Conservation (phyloP, 2,888 invertebrate species). For the Teleogryllus oceanicus region DNA sequence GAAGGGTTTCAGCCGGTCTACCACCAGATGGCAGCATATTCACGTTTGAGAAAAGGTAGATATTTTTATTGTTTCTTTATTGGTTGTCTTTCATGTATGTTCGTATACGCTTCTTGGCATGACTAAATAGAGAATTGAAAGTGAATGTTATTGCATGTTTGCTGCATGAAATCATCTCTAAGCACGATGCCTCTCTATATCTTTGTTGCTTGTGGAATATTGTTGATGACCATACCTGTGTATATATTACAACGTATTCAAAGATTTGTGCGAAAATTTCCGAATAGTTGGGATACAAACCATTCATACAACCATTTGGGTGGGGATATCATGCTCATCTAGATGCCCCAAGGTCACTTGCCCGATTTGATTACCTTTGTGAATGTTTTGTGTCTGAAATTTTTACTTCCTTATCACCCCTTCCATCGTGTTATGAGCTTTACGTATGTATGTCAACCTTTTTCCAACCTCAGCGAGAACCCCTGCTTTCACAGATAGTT, state of each 20-base stretch:
- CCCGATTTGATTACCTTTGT: neutral
- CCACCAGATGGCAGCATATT: neutral
- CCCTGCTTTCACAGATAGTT: too few species aligned
- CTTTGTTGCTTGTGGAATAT: neutral
- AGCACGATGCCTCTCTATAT: neutral
- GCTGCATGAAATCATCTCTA: neutral
- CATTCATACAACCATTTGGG: neutral
- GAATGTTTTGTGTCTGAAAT: neutral
- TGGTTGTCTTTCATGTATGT: too few species aligned
- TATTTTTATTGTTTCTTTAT: neutral
- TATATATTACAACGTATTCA: neutral
- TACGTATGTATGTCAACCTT: neutral
- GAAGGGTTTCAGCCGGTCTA: neutral
- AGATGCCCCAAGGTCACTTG: neutral
- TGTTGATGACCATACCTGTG: slow-evolving; percentile 7
- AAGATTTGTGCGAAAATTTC: neutral
- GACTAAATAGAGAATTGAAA: too few species aligned
- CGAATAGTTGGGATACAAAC: neutral
- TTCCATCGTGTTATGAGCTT: neutral
- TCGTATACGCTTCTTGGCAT: too few species aligned
- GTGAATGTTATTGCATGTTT: neutral
- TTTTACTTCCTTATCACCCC: neutral
- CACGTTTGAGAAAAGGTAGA: slow-evolving; percentile 1
- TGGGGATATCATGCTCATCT: neutral
- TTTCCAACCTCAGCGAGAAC: too few species aligned